A percentile compares a stretch with the other conserved stretches of the same genome.
Evolutionary conservation across 2,113 vertebrate species (phyloP).

Genomic region (Pogona vitticeps): DNA sequence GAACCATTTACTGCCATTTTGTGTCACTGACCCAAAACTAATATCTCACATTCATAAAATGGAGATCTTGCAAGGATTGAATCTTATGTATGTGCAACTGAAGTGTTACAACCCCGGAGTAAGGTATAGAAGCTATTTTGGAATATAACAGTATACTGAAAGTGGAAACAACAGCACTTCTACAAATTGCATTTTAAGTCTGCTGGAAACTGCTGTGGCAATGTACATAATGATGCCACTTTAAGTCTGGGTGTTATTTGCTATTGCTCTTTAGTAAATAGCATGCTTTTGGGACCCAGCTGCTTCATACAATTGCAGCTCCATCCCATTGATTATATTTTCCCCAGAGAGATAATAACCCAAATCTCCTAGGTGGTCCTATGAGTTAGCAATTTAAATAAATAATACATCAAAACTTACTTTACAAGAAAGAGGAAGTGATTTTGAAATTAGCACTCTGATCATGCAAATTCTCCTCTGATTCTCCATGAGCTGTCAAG

Average conservation of each 20-base stretch:
- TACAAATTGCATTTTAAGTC: background rate
- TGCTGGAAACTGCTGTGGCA: background rate
- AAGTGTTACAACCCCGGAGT: background rate
- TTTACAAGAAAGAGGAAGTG: slow-evolving; percentile 31
- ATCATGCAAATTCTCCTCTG: slow-evolving; percentile 52
- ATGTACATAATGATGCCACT: slow-evolving; percentile 11
- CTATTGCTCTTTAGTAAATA: slow-evolving; percentile 54
- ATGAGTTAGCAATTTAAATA: slow-evolving; percentile 62
- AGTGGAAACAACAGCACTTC: background rate
- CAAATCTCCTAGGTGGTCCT: slow-evolving; percentile 53
- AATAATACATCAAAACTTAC: slow-evolving; percentile 53
- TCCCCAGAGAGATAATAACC: slow-evolving; percentile 48
- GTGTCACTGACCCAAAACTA: too few relatives aligned
- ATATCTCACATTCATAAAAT: too few relatives aligned
- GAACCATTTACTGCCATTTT: too few relatives aligned
- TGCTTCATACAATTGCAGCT: slow-evolving; percentile 59
- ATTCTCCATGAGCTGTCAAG: slow-evolving; percentile 52
- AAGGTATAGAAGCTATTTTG: background rate
- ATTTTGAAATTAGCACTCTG: slow-evolving; percentile 53
- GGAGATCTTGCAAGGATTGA: too few relatives aligned
- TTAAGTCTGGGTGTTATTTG: slow-evolving; percentile 66
- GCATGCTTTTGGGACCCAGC: slow-evolving; percentile 58
- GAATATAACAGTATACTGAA: background rate
- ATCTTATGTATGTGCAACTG: background rate
- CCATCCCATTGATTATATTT: slow-evolving; percentile 60